Percentiles rank a stretch among this genome's conserved stretches.
phyloP scores from a whole-genome alignment of 2,113 vertebrate genomes.

The Nanorana parkeri region DNA sequence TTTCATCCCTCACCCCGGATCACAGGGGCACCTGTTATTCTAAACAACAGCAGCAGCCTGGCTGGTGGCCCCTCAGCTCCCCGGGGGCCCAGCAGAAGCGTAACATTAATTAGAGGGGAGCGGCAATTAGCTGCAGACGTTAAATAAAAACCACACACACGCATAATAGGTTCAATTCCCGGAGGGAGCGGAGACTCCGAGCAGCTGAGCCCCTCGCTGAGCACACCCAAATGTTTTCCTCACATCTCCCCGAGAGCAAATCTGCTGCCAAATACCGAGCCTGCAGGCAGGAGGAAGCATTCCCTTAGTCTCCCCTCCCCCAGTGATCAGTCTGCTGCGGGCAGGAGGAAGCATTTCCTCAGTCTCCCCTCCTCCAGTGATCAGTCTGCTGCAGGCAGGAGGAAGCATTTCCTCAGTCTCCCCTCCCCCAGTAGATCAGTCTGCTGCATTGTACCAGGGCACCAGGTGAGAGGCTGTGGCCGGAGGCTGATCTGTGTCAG shows the following conservation, averaged over 20 bases:
- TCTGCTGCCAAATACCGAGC: too few species aligned
- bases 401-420: too few species aligned
- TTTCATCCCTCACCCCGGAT: neutral
- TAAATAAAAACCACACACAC: constrained; percentile 9
- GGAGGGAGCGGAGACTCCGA: neutral
- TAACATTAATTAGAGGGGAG: constrained; percentile 42
- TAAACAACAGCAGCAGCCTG: neutral
- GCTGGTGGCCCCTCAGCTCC: neutral
- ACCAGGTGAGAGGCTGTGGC: too few species aligned
- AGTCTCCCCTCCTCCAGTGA: too few species aligned
- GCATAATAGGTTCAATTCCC: constrained; percentile 28
- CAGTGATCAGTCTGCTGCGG: too few species aligned
- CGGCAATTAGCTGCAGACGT: constrained; percentile 25
- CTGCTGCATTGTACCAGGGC: too few species aligned
- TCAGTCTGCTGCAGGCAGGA: too few species aligned
- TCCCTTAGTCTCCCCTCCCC: too few species aligned
- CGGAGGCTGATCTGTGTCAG: too few species aligned
- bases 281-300: too few species aligned
- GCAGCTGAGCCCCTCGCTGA: constrained; percentile 3
- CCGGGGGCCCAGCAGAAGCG: neutral
- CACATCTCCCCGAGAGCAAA: neutral
- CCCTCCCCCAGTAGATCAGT: too few species aligned
- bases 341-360: too few species aligned
- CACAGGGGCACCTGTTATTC: constrained; percentile 15
- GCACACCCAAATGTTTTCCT: neutral